phyloP scores from a whole-genome alignment of 1,140 invertebrate species.

The Eumeta japonica region DNA sequence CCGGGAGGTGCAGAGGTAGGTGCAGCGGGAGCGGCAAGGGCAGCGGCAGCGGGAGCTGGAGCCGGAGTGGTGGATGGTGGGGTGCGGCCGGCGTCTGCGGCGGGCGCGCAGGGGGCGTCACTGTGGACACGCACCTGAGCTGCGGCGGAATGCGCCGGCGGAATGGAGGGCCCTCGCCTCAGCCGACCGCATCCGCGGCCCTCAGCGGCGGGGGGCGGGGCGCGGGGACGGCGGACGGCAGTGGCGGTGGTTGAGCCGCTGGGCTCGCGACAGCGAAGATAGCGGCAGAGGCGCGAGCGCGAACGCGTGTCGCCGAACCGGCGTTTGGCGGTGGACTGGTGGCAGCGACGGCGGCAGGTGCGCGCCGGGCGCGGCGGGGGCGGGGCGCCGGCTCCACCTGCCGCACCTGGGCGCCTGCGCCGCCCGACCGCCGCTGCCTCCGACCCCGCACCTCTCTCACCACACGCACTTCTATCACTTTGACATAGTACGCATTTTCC shows the following conservation, averaged over 20 bases:
- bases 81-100: conserved; percentile 39
- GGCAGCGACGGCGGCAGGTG: conserved; percentile 42
- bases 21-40: conserved; percentile 43
- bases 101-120: conserved; percentile 50
- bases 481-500: neutral
- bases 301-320: conserved; percentile 53
- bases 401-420: conserved; percentile 53
- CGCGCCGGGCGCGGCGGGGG: conserved; percentile 40
- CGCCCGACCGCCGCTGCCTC: conserved; percentile 42
- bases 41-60: conserved; percentile 37
- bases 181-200: conserved; percentile 51
- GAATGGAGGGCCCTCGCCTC: conserved; percentile 48
- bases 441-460: conserved; percentile 15
- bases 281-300: conserved; percentile 49
- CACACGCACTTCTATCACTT: conserved; percentile 10
- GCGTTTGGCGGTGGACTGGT: conserved; percentile 53
- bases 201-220: conserved; percentile 20
- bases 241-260: conserved; percentile 45
- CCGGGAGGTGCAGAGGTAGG: conserved; percentile 40
- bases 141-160: conserved; percentile 54
- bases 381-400: conserved; percentile 50
- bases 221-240: conserved; percentile 39
- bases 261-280: conserved; percentile 45
- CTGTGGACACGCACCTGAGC: conserved; percentile 53
- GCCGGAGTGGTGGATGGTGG: conserved; percentile 19